Evolutionary conservation across 2,888 invertebrate genomes (phyloP).

Genomic region (Meteorus colon): DNA sequence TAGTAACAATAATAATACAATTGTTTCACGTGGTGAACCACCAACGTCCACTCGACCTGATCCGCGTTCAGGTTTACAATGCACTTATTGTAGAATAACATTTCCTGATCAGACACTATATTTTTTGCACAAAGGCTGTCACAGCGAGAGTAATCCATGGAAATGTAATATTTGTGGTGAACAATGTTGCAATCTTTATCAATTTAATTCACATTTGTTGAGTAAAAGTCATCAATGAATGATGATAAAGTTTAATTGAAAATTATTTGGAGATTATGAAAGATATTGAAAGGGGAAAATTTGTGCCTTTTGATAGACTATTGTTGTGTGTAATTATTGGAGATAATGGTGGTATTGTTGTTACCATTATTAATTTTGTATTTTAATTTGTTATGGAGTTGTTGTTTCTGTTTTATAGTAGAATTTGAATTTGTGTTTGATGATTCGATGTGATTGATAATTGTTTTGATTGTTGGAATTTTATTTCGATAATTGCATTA

Average conservation of each 20-base stretch:
- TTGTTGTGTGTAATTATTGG: no score
- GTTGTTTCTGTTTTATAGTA: no score
- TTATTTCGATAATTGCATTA: no score
- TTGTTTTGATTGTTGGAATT: no score
- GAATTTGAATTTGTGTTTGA: no score
- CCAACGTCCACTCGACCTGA: constrained; percentile 83
- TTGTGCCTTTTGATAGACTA: constrained; percentile 63
- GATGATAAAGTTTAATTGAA: neutral
- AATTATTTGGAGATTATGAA: constrained; percentile 18
- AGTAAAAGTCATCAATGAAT: constrained; percentile 91
- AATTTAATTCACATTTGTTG: constrained; percentile 96
- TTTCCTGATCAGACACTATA: constrained; percentile 97
- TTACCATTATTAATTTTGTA: no score
- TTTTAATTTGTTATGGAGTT: no score
- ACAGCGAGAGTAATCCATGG: constrained; percentile 97
- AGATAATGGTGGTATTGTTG: no score
- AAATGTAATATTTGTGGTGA: constrained; percentile 98
- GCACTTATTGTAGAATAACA: constrained; percentile 91
- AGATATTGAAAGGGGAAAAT: constrained; percentile 52
- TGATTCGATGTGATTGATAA: no score
- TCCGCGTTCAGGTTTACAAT: constrained; percentile 80
- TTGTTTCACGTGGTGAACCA: constrained; percentile 72
- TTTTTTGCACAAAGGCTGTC: constrained; percentile 98
- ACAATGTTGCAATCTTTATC: constrained; percentile 95
- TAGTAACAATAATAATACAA: constrained; percentile 49